These are phyloP conservation scores for Embidobia sp. DNA, from an alignment of 2,888 invertebrate species.

Conservation along the genomic window DNA sequence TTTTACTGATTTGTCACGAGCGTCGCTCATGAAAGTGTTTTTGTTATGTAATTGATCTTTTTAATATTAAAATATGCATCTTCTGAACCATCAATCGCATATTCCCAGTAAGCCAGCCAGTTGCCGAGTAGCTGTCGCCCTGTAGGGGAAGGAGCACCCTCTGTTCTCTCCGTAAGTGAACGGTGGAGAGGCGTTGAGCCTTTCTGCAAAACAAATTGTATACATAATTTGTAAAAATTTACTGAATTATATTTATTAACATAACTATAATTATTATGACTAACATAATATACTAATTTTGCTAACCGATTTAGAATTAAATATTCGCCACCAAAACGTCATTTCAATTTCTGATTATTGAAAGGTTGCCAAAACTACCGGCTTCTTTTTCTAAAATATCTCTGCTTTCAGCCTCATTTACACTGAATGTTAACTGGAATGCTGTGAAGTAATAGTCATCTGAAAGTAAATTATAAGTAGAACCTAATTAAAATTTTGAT, in stretches of 20 bases:
- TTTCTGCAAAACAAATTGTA: constrained; percentile 3
- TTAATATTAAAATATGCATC: constrained; percentile 94
- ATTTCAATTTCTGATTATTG: constrained; percentile 93
- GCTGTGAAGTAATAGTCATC: not conserved
- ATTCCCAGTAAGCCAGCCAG: constrained; percentile 99
- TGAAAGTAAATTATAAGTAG: too few species aligned
- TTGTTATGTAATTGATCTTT: constrained; percentile 99
- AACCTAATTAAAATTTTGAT: too few species aligned
- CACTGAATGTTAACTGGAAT: too few species aligned
- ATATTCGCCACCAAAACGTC: constrained; percentile 88
- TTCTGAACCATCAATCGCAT: constrained; percentile 95
- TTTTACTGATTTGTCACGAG: constrained; percentile 97
- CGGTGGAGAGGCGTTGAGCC: constrained; percentile 29
- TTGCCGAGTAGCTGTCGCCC: constrained; percentile 93
- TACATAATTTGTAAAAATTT: not conserved
- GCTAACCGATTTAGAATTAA: too few species aligned
- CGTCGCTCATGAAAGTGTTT: constrained; percentile 97
- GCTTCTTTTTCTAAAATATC: constrained; percentile 76
- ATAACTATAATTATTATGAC: too few species aligned
- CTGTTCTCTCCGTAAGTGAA: constrained; percentile 49
- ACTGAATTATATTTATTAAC: too few species aligned
- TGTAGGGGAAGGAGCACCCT: constrained; percentile 60
- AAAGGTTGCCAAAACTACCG: constrained; percentile 90
- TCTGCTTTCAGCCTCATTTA: constrained; percentile 66
- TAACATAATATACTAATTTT: too few species aligned